Evolutionary conservation across 1,140 invertebrate genomes (phyloP), one percentile per base, ranked within the genome.

Genomic region (Saxidomus purpurata): DNA sequence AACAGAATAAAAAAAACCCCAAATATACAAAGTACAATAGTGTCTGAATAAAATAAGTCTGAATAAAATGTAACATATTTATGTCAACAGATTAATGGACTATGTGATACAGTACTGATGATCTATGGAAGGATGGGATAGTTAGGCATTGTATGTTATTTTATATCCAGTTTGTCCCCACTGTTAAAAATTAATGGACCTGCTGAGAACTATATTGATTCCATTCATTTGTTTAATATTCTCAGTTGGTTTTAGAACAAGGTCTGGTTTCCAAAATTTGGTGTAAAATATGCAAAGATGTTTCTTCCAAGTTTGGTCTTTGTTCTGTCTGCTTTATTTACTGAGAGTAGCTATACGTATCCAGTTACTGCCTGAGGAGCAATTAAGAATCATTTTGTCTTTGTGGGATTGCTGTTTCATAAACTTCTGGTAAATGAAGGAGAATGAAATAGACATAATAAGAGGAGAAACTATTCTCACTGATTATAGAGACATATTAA

Each of bases 171-270:
- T 36, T 31, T 31, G 61, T 31, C 31, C 8, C 61, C n/a, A 67
- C 11, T 31, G 61, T 67, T 67, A 6, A 28, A 67, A 67, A 67
- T 31, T 31, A 36, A 67, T 31, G 19, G 61, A 67, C 61, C 19
- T 31, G 61, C 31, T 3, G 61, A 67, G 61, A 67, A 67, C 31
- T 28, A 67, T 67, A 67, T 67, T 67, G 61, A 67, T 67, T 67
- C 25, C 11, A 31, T 67, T 67, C 1, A 22, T 67, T 15, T 67
- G 61, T 67, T 36, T 67, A 25, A 36, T 67, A 67, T 28, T 36
- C 61, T 11, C 61, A 31, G 61, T 67, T 67, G 61, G 61, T 25
- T 36, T 28, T 31, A 3, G n/a, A 8, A 36, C 8, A 6, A 25
- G 61, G 61, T 67, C 61, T 67, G 61, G 61, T 67, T 67, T 67